phyloP scores from a whole-genome alignment of 2,888 invertebrate genomes.

The Pseudoips prasinana region DNA sequence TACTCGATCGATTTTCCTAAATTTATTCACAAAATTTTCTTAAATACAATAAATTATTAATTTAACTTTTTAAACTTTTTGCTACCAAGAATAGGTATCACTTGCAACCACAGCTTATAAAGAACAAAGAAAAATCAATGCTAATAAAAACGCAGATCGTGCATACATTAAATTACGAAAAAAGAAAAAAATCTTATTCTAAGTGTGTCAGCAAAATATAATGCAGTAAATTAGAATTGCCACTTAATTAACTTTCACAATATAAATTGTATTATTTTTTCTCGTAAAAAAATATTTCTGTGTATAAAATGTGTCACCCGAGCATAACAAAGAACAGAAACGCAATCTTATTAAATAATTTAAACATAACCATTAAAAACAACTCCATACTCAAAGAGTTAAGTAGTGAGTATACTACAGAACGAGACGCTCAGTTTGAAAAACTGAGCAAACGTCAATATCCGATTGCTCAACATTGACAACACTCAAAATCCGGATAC shows the following conservation, averaged over 20 bases:
- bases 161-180: constrained; percentile 77
- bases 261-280: constrained; percentile 60
- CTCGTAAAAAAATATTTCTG: constrained; percentile 80
- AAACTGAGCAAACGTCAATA: constrained; percentile 9
- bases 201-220: constrained; percentile 81
- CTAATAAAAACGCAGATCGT: constrained; percentile 80
- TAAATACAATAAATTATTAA: constrained; percentile 50
- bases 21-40: constrained; percentile 35
- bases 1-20: constrained; percentile 37
- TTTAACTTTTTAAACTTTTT: constrained; percentile 47
- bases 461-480: constrained; percentile 15
- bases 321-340: constrained; percentile 67
- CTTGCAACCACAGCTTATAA: constrained; percentile 51
- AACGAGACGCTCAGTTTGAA: constrained; percentile 10
- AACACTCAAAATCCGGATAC: constrained; percentile 21
- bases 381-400: constrained; percentile 22
- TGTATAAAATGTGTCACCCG: constrained; percentile 78
- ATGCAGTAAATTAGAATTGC: constrained; percentile 79
- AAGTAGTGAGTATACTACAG: constrained; percentile 30
- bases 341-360: constrained; percentile 49
- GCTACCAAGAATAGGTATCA: constrained; percentile 46
- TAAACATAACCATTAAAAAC: constrained; percentile 21
- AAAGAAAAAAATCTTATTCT: constrained; percentile 56
- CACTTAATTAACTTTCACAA: constrained; percentile 76
- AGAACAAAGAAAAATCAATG: constrained; percentile 56